Percentiles rank a stretch among this genome's conserved stretches.
Evolutionary conservation across 2,113 vertebrate genomes (phyloP).

Genomic region (Bubalus kerabau): DNA sequence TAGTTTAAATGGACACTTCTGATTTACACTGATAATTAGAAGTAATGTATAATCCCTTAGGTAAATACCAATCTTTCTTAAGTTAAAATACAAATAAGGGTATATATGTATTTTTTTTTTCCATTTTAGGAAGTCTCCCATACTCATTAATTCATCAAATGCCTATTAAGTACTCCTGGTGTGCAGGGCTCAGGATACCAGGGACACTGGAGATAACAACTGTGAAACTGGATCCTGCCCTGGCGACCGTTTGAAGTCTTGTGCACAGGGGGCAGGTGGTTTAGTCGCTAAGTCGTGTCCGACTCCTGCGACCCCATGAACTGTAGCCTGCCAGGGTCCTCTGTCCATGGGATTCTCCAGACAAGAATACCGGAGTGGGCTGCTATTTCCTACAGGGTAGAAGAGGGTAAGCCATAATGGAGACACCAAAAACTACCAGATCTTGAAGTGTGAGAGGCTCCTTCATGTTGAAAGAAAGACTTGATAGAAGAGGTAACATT

Average conservation of each 20-base stretch:
- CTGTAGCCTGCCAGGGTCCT: neutral
- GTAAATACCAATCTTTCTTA: neutral
- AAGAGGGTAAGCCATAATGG: neutral
- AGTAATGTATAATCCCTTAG: neutral
- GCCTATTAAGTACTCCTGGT: neutral
- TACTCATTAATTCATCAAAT: neutral
- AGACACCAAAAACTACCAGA: neutral
- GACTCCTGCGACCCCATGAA: neutral
- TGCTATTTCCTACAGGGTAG: neutral
- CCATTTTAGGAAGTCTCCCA: neutral
- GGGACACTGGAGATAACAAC: neutral
- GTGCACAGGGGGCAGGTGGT: neutral
- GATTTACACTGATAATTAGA: neutral
- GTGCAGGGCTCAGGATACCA: neutral
- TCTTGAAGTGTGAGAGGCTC: neutral
- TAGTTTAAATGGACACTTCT: neutral
- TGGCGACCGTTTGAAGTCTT: neutral
- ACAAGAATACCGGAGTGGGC: neutral
- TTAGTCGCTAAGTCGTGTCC: neutral
- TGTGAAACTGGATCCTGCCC: neutral
- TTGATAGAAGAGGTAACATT: neutral
- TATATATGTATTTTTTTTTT: neutral
- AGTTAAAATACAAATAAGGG: neutral
- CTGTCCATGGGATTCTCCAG: neutral
- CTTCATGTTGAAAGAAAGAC: neutral